Conservation (phyloP, 2,113 vertebrate species). For the Trogon melanurus region DNA sequence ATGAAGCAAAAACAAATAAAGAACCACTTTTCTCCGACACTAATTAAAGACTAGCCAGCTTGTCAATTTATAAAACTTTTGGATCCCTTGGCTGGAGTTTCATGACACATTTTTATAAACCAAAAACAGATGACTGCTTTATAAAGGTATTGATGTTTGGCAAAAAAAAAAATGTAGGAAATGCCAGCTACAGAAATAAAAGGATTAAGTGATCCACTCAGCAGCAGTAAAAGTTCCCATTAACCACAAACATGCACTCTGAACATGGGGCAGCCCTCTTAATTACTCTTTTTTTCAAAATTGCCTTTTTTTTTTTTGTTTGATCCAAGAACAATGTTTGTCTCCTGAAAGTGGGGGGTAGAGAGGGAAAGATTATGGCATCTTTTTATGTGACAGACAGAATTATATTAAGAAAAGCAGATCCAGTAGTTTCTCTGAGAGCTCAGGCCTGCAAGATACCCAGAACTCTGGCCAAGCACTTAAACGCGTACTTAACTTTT, state of each 20-base stretch:
- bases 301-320: neutral
- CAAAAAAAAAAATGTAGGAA: slow-evolving; percentile 54
- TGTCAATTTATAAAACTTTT: slow-evolving; percentile 66
- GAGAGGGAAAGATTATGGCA: slow-evolving; percentile 32
- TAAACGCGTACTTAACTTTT: slow-evolving; percentile 45
- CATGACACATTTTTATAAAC: slow-evolving; percentile 59
- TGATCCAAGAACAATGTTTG: slow-evolving; percentile 37
- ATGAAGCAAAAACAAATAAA: slow-evolving; percentile 65
- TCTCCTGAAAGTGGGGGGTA: slow-evolving; percentile 29
- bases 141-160: slow-evolving; percentile 61
- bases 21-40: slow-evolving; percentile 50
- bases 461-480: slow-evolving; percentile 32
- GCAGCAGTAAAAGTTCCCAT: slow-evolving; percentile 50
- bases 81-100: slow-evolving; percentile 53
- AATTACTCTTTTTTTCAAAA: slow-evolving; percentile 27
- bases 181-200: slow-evolving; percentile 66
- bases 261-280: slow-evolving; percentile 9
- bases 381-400: slow-evolving; percentile 36
- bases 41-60: slow-evolving; percentile 69
- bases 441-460: slow-evolving; percentile 18
- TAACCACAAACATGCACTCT: slow-evolving; percentile 46
- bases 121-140: slow-evolving; percentile 67
- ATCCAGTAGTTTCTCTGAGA: slow-evolving; percentile 25
- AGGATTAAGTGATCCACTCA: slow-evolving; percentile 58
- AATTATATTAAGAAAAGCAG: slow-evolving; percentile 24